Base-by-base conservation (phyloP, 2,797 vertebrate species). In the Atherinosoma microstoma region DNA sequence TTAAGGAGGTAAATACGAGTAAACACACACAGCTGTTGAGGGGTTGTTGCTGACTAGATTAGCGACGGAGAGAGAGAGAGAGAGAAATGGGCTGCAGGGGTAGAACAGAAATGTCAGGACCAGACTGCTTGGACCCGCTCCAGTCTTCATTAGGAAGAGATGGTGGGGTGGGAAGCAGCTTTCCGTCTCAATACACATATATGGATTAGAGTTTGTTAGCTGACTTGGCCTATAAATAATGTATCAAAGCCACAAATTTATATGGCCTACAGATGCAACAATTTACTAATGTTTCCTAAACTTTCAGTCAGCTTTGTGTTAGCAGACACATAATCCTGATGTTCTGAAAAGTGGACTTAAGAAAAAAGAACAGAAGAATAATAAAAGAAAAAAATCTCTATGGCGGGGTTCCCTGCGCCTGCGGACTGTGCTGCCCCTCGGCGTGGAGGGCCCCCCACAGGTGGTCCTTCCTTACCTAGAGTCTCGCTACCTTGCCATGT, bases 21-120 rank as follows among this genome's bases (percentile, higher is more conserved):
- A 91, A 93, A 94, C 85, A 92, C 81, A 89, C 91, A 88, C 93
- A 94, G 91, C 91, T 94, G 93, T 82, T 91, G 35, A 67, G 85
- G 70, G 89, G 89, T 78, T 73, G 84, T 76, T 79, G 83, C 54
- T 78, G 85, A 87, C 67, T 78, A 63, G 69, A 78, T 69, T 67
- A 77, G 75, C 78, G 70, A 13, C 73, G 35, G 10, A 65, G 45
- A 73, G 12, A 40, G 10, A 40, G 38, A 35, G 13, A 64, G 56
- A 73, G 63, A 58, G 70, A 70, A 62, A 38, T n/a, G 60, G 70
- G 83, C 45, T 58, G 16, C 71, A 49, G 76, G 79, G 80, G 47
- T 70, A 2, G 40, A 66, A 54, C 54, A 47, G 65, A 34, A 40
- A 64, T 51, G 77, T 76, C 71, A 53, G 83, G 75, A 80, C 69